Base-by-base conservation (phyloP, 1,140 invertebrate species). In the Drosophila funebris region DNA sequence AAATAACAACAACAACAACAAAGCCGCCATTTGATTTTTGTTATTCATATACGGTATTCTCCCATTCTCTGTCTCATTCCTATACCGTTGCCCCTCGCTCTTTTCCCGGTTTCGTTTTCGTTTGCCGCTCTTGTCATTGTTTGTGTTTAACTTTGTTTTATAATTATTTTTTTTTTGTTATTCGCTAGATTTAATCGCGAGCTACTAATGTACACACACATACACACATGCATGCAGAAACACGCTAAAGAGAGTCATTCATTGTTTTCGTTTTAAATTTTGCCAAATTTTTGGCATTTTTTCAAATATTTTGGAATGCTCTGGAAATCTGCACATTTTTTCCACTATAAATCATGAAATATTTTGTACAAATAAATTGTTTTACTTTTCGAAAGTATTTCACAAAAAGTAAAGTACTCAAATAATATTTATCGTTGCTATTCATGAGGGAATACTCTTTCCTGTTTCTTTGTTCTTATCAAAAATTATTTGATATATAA, bases 1-100 rank as follows among this genome's bases (percentile, higher is more conserved):
- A 75, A 78, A 72, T 70, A 78, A 53, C 41, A 67, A 39, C 41
- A 64, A 70, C 39, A 71, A 66, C 41, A 64, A 70, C 39, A 71
- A 66, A 41, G 62, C 43, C 36, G 52, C 29, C 44, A 20, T 71
- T 66, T 71, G 68, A 57, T 71, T 66, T 61, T 56, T 77, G 64
- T 39, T 43, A 82, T 73, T 72, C 67, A 66, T 58, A 73, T 73
- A 52, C 48, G 63, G 53, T 53, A 57, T 57, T 64, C 62, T 57
- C 56, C 48, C 56, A 36, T 74, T 72, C 60, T 33, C 41, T 16
- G 50, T 41, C 33, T 7, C 18, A 24, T n/a, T 46, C 29, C 29
- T 4, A 16, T 36, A 61, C 57, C 31, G 29, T 14, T 61, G 33
- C n/a, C 43, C 36, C 24, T 46, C n/a, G 43, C 31, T 33, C 52